Conservation (phyloP, 2,113 vertebrate species). For the Hippolais icterina region DNA sequence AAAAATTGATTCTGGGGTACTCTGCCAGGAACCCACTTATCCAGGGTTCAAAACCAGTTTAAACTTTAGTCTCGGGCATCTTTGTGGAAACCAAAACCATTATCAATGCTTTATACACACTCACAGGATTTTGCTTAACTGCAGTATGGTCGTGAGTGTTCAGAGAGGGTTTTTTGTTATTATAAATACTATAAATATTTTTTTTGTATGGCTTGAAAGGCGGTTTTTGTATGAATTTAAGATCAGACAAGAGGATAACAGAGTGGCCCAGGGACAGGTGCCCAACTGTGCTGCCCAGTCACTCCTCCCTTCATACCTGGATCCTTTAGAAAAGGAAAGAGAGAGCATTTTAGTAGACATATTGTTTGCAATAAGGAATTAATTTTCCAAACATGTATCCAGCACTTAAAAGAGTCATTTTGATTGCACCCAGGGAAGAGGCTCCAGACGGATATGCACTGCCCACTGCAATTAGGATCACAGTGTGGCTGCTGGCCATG, state of each 20-base stretch:
- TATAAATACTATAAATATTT: background rate
- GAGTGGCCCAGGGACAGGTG: accelerated
- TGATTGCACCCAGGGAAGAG: background rate
- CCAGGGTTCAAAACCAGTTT: background rate
- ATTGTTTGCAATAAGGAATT: background rate
- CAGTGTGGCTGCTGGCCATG: background rate
- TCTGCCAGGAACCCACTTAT: background rate
- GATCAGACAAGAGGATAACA: background rate
- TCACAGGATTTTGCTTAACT: background rate
- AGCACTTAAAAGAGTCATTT: background rate
- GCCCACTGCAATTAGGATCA: background rate
- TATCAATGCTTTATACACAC: background rate
- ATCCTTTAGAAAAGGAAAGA: background rate
- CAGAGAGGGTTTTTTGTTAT: background rate
- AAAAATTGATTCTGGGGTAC: background rate
- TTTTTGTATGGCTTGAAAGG: background rate
- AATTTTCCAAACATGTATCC: background rate
- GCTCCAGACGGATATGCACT: background rate
- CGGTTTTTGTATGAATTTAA: background rate
- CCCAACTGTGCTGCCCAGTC: accelerated
- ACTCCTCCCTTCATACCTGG: background rate
- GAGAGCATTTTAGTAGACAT: background rate
- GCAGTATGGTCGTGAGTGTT: background rate
- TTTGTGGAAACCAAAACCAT: background rate
- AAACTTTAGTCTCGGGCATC: background rate